Percentiles rank a stretch among this genome's conserved stretches.
These are phyloP conservation scores for Cnemophilus loriae DNA, from an alignment of 2,113 vertebrate genomes.

Conservation along the genomic window DNA sequence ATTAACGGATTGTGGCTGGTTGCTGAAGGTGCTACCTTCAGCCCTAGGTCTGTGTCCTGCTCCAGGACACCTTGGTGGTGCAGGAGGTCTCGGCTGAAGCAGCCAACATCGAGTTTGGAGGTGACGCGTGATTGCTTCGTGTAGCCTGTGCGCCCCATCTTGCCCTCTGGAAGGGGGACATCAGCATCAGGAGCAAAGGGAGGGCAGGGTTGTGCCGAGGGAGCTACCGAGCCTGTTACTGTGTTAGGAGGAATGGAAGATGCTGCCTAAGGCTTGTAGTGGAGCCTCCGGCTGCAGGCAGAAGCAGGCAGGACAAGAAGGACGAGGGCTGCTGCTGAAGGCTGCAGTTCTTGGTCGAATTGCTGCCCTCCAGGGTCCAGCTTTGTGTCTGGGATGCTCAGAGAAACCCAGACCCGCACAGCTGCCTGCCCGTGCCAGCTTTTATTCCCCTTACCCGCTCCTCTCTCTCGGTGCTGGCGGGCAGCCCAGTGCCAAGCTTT, in stretches of 20 bases:
- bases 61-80: not conserved
- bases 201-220: not conserved
- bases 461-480: not conserved
- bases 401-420: not conserved
- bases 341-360: not conserved
- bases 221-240: not conserved
- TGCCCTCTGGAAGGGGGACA: too few relatives aligned
- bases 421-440: not conserved
- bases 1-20: not conserved
- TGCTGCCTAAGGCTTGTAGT: not conserved
- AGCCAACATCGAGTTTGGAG: accelerated
- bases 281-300: not conserved
- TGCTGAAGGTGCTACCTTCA: not conserved
- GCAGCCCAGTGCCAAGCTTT: not conserved
- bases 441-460: not conserved
- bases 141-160: not conserved
- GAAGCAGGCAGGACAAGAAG: not conserved
- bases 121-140: not conserved
- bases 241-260: not conserved
- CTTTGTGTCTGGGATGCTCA: not conserved
- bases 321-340: not conserved
- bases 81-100: not conserved
- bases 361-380: not conserved
- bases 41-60: not conserved
- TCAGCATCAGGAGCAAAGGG: accelerated